Conservation (phyloP, 2,888 invertebrate species). For the Sarcophaga subvicina region DNA sequence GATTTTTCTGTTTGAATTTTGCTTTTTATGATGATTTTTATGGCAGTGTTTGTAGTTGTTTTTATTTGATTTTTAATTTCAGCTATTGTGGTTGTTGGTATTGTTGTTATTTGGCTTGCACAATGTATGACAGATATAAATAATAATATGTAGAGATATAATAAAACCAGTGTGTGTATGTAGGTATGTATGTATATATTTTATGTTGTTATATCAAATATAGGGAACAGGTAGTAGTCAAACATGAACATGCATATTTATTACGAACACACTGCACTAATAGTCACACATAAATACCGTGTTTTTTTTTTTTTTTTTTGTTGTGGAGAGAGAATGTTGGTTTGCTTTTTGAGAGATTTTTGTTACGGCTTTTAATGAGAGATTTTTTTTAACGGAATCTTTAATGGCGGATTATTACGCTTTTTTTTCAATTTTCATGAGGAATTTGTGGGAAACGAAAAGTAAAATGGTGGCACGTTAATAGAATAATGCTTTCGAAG, state of each 20-base stretch:
- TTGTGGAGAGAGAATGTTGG: too few relatives aligned
- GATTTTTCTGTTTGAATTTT: not conserved
- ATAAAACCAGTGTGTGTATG: constrained; percentile 10
- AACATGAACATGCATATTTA: not conserved
- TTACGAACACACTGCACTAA: constrained; percentile 2
- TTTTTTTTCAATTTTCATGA: constrained; percentile 3
- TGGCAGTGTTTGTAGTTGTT: constrained; percentile 37
- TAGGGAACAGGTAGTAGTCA: constrained; percentile 64
- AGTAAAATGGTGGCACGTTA: too few relatives aligned
- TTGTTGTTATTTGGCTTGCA: constrained; percentile 38
- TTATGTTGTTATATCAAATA: constrained; percentile 21
- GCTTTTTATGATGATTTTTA: not conserved
- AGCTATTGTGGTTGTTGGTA: constrained; percentile 30
- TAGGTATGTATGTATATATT: not conserved
- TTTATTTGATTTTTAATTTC: constrained; percentile 1
- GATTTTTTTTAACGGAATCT: too few relatives aligned
- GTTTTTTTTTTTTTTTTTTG: not conserved
- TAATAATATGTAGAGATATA: constrained; percentile 23
- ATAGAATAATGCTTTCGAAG: too few relatives aligned
- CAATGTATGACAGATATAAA: constrained; percentile 52
- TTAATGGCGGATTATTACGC: too few relatives aligned
- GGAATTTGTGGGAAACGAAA: too few relatives aligned
- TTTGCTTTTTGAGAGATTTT: not conserved
- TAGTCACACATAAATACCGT: not conserved
- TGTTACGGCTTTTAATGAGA: not conserved